Percentiles rank a stretch among this genome's conserved stretches.
phyloP scores from a whole-genome alignment of 2,888 invertebrate genomes.

The Loripinus fragilis region DNA sequence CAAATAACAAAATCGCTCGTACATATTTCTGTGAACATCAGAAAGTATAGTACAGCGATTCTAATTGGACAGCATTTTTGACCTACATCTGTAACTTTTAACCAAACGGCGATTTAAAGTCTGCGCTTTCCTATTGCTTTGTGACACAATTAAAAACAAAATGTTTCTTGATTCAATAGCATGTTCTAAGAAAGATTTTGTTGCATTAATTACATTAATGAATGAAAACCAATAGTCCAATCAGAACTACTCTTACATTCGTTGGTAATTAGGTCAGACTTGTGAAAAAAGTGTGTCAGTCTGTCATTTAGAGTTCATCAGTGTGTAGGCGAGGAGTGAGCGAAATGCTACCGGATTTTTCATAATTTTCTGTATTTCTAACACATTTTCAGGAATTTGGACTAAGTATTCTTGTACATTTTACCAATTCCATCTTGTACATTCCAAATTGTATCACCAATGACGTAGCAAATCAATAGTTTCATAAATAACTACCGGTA shows the following conservation, averaged over 20 bases:
- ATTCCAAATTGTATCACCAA: not conserved
- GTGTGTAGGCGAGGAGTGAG: constrained; percentile 50
- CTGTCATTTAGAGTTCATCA: constrained; percentile 72
- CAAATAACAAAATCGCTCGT: constrained; percentile 33
- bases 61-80: constrained; percentile 47
- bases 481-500: constrained; percentile 1
- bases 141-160: too few relatives aligned
- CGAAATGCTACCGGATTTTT: constrained; percentile 34
- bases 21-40: constrained; percentile 53
- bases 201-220: not conserved
- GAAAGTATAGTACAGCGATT: constrained; percentile 10
- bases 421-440: not conserved
- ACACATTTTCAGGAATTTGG: not conserved
- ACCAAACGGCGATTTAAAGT: too few relatives aligned
- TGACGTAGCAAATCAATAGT: constrained; percentile 1
- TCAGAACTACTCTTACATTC: constrained; percentile 34
- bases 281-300: constrained; percentile 72
- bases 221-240: constrained; percentile 34
- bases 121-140: too few relatives aligned
- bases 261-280: constrained; percentile 53
- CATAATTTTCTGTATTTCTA: constrained; percentile 31
- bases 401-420: not conserved
- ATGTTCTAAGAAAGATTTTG: too few relatives aligned
- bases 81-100: constrained; percentile 27
- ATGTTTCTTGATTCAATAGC: too few relatives aligned